Conservation (phyloP, 2,113 vertebrate species). For the Thamnaconus septentrionalis region DNA sequence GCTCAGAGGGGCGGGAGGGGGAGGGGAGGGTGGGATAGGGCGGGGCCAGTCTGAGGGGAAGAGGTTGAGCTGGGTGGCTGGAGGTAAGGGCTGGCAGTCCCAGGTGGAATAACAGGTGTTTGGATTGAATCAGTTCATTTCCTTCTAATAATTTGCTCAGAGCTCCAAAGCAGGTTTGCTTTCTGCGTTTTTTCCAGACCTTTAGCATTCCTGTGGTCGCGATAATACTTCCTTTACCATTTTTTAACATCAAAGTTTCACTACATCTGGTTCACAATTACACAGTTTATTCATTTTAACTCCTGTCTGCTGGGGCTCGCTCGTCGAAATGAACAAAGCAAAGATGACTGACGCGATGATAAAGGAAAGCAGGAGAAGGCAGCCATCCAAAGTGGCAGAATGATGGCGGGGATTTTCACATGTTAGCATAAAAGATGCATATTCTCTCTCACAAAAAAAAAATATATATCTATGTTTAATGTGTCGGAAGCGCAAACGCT, state of each 20-base stretch:
- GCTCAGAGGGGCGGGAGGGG: constrained; percentile 27
- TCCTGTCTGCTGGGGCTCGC: too few relatives aligned
- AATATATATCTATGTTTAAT: constrained; percentile 49
- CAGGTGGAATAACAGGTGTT: not conserved
- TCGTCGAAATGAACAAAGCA: not conserved
- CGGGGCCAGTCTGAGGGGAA: not conserved
- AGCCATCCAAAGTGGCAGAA: too few relatives aligned
- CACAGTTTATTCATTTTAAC: too few relatives aligned
- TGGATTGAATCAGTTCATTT: too few relatives aligned
- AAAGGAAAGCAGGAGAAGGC: constrained; percentile 25
- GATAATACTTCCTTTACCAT: too few relatives aligned
- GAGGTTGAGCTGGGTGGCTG: constrained; percentile 2
- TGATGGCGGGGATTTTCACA: constrained; percentile 35
- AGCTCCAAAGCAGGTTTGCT: too few relatives aligned
- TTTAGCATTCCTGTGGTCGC: too few relatives aligned
- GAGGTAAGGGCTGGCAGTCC: not conserved
- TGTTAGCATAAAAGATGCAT: constrained; percentile 39
- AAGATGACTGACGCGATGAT: constrained; percentile 22
- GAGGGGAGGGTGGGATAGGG: not conserved
- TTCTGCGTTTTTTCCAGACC: too few relatives aligned
- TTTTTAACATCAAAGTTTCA: too few relatives aligned
- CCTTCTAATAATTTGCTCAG: too few relatives aligned
- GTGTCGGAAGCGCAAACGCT: constrained; percentile 31
- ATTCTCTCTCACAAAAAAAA: constrained; percentile 14
- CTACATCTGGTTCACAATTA: too few relatives aligned